Conservation (phyloP, 2,888 invertebrate genomes). For the Sturmia bella region DNA sequence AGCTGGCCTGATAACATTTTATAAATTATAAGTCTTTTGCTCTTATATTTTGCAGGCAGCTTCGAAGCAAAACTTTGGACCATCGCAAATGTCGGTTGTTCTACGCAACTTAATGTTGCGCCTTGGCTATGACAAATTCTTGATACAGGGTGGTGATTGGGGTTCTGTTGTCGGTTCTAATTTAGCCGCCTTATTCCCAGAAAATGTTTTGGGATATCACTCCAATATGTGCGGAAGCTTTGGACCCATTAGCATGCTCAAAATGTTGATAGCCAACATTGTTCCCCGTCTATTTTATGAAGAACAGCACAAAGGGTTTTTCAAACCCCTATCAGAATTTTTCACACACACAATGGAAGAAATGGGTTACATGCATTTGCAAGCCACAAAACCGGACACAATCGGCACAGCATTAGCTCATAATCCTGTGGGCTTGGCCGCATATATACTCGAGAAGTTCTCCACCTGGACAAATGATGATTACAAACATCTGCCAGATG, state of each 20-base stretch:
- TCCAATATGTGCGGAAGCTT: conserved; percentile 84
- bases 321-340: conserved; percentile 80
- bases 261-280: conserved; percentile 82
- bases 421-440: conserved; percentile 91
- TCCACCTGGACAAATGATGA: conserved; percentile 86
- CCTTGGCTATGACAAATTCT: conserved; percentile 85
- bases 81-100: conserved; percentile 83
- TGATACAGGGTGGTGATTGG: conserved; percentile 92
- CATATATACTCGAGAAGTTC: conserved; percentile 95
- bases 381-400: conserved; percentile 94
- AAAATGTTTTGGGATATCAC: conserved; percentile 84
- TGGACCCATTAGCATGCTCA: conserved; percentile 77
- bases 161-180: conserved; percentile 86
- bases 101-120: conserved; percentile 87
- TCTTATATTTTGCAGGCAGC: conserved; percentile 72
- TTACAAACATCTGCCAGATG: conserved; percentile 84
- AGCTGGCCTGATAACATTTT: too few relatives aligned
- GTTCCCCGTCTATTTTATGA: conserved; percentile 84
- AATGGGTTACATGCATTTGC: conserved; percentile 87
- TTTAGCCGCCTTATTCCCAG: conserved; percentile 86
- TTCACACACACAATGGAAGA: conserved; percentile 80
- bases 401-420: conserved; percentile 84
- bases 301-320: conserved; percentile 82
- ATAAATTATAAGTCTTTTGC: too few relatives aligned
- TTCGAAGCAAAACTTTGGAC: conserved; percentile 76